Conservation (phyloP, 2,888 invertebrate genomes). For the Embidobia sp. region DNA sequence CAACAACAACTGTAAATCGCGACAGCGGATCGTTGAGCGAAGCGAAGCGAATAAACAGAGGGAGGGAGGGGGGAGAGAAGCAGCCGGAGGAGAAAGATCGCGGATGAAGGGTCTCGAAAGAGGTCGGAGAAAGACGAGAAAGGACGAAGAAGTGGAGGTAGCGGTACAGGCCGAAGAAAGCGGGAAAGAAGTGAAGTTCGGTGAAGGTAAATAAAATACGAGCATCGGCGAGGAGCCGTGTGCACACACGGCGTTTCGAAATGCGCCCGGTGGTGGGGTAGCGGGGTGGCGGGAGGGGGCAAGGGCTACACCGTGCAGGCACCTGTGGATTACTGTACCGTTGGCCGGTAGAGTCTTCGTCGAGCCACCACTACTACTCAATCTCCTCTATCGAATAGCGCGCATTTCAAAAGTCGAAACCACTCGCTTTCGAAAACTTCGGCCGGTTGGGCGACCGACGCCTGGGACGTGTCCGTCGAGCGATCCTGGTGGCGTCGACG, state of each 20-base stretch:
- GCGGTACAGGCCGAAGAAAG: conserved; percentile 54
- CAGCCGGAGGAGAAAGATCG: neutral
- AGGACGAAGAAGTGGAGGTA: conserved; percentile 57
- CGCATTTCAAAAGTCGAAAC: conserved; percentile 55
- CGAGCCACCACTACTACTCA: conserved; percentile 80
- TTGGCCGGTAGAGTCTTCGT: conserved; percentile 80
- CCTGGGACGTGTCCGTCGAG: neutral
- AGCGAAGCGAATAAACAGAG: no score
- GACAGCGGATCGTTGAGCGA: no score
- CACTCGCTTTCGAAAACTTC: conserved; percentile 14
- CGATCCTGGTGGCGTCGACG: neutral
- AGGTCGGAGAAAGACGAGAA: conserved; percentile 45
- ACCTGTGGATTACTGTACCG: conserved; percentile 80
- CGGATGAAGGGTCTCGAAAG: neutral
- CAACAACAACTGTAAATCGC: no score
- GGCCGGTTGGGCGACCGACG: neutral
- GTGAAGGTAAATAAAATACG: conserved; percentile 13
- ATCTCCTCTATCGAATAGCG: conserved; percentile 71
- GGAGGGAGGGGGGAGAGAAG: neutral
- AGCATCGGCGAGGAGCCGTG: conserved; percentile 29
- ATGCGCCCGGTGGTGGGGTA: conserved; percentile 57
- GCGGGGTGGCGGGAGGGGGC: conserved; percentile 69
- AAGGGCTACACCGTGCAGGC: conserved; percentile 75
- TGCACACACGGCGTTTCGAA: conserved; percentile 59
- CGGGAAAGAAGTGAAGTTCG: conserved; percentile 50